Percentiles rank a stretch among this genome's conserved stretches.
phyloP scores from a whole-genome alignment of 2,113 vertebrate species.

The Leptosomus discolor region DNA sequence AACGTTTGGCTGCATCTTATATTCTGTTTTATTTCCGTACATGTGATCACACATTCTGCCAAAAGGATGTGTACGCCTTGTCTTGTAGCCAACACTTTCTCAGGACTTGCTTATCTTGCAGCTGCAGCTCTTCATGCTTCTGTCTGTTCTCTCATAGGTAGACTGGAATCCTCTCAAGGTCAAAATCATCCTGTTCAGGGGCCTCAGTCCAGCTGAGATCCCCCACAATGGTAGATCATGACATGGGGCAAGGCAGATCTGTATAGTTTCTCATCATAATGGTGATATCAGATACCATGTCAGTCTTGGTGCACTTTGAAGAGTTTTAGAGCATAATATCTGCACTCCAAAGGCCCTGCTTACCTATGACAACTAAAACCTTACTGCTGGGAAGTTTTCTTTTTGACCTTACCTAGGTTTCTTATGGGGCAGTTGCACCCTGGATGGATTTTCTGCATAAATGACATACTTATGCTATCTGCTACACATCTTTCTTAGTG shows the following conservation, averaged over 20 bases:
- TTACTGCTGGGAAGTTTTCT: not conserved
- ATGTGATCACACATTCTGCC: too few species aligned
- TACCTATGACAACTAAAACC: not conserved
- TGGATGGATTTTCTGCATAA: not conserved
- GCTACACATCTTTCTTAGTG: not conserved
- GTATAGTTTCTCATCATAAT: not conserved
- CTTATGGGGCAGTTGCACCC: not conserved
- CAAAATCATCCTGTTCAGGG: too few species aligned
- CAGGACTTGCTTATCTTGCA: too few species aligned
- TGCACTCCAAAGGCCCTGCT: not conserved
- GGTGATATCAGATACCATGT: not conserved
- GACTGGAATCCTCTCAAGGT: too few species aligned
- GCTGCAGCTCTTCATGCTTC: too few species aligned
- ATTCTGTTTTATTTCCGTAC: too few species aligned
- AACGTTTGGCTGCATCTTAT: too few species aligned
- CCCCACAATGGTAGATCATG: not conserved
- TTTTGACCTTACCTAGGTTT: not conserved
- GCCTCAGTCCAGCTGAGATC: too few species aligned
- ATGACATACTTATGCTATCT: fast-evolving
- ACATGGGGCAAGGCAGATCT: not conserved
- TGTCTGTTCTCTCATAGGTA: too few species aligned
- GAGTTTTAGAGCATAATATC: not conserved
- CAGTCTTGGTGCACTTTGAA: not conserved
- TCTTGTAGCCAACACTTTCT: too few species aligned
- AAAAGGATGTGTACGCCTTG: too few species aligned